Conservation (phyloP, 2,797 vertebrate species). For the Darevskia nairensis region DNA sequence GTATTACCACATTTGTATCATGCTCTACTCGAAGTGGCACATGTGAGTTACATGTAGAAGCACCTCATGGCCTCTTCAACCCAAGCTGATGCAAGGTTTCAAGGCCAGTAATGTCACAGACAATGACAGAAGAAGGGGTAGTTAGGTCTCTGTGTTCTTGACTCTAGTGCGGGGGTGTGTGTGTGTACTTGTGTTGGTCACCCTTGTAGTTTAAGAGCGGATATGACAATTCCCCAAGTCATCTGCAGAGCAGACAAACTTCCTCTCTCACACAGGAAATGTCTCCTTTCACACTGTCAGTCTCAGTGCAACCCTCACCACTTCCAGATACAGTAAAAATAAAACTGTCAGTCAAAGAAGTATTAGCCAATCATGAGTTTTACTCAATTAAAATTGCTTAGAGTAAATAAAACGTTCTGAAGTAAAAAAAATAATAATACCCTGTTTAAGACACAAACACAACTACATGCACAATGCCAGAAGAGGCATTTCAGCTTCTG, state of each 20-base stretch:
- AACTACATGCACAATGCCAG: neutral
- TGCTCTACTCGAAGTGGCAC: too few relatives aligned
- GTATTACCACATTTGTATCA: neutral
- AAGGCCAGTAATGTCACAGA: neutral
- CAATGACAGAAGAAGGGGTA: neutral
- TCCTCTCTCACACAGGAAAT: neutral
- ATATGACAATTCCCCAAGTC: neutral
- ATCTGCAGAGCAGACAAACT: neutral
- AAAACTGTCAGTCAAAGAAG: neutral
- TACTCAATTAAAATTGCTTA: neutral
- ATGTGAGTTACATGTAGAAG: neutral
- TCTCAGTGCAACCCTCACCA: neutral
- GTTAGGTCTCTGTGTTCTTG: neutral
- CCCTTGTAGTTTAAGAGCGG: neutral
- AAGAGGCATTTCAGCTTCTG: neutral
- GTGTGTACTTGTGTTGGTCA: neutral
- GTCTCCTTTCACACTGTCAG: neutral
- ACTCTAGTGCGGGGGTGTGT: rapidly evolving
- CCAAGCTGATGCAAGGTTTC: neutral
- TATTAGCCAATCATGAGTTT: neutral
- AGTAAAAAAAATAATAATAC: neutral
- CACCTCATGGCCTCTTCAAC: neutral
- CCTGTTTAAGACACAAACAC: neutral
- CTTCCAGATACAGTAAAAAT: neutral
- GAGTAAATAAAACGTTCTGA: neutral